Conservation (phyloP, 2,113 vertebrate genomes). For the Lichenostomus cassidix region DNA sequence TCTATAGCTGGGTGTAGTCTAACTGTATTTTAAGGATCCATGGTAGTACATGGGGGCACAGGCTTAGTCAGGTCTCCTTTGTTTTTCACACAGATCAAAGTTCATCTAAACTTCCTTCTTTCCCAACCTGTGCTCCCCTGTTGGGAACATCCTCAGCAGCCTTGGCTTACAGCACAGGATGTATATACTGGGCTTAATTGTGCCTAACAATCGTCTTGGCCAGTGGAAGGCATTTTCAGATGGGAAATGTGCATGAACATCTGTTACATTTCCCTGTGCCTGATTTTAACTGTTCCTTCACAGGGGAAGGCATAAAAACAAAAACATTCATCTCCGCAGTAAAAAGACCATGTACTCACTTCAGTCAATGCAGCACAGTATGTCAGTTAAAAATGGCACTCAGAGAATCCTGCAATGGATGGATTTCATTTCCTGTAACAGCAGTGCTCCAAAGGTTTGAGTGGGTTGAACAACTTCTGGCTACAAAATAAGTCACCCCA, state of each 20-base stretch:
- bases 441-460: background rate
- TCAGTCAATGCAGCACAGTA: background rate
- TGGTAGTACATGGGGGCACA: rapidly evolving
- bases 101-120: background rate
- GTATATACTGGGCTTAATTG: conserved; percentile 40
- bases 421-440: background rate
- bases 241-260: conserved; percentile 37
- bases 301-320: background rate
- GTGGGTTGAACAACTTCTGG: background rate
- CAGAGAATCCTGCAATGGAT: background rate
- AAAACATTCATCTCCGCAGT: background rate
- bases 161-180: conserved; percentile 7
- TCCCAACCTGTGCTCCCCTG: background rate
- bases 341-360: background rate
- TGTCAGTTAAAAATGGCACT: background rate
- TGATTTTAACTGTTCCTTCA: conserved; percentile 25
- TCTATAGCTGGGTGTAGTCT: rapidly evolving
- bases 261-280: background rate
- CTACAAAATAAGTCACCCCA: background rate
- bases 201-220: conserved; percentile 23
- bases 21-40: background rate
- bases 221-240: conserved; percentile 41
- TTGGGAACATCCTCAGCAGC: background rate
- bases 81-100: background rate
- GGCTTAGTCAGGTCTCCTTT: background rate